phyloP scores from a whole-genome alignment of 2,797 vertebrate genomes.

The Mionectes olivaceus region DNA sequence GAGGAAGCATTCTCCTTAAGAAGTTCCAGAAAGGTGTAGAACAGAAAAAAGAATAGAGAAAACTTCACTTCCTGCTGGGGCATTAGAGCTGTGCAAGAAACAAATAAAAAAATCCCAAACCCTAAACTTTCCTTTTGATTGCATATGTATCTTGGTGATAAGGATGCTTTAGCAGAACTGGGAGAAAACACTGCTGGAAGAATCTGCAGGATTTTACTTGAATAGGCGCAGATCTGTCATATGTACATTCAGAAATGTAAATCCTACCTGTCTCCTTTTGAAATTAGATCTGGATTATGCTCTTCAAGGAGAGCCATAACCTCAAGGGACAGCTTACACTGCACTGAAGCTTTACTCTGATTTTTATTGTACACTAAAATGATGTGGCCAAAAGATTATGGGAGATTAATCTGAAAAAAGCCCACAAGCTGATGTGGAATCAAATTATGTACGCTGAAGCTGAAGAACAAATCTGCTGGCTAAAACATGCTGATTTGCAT shows the following conservation, averaged over 20 bases:
- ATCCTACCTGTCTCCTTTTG: neutral
- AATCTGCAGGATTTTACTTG: neutral
- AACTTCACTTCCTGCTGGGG: neutral
- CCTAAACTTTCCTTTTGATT: neutral
- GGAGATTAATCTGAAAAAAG: neutral
- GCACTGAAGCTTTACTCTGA: neutral
- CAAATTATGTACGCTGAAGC: neutral
- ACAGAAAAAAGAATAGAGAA: neutral
- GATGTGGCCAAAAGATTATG: neutral
- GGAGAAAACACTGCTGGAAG: neutral
- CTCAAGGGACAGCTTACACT: neutral
- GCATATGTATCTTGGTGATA: neutral
- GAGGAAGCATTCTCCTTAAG: neutral
- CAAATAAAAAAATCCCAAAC: neutral
- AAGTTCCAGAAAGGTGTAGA: neutral
- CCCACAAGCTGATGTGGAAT: neutral
- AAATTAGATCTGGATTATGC: neutral
- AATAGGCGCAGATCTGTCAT: neutral
- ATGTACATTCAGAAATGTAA: neutral
- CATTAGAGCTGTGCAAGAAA: neutral
- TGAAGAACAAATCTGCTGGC: slow-evolving; percentile 23
- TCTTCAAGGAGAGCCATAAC: neutral
- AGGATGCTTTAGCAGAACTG: neutral
- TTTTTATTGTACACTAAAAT: neutral
- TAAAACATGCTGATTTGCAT: slow-evolving; percentile 35